Percentiles rank a stretch among this genome's conserved stretches.
Evolutionary conservation across 2,797 vertebrate genomes (phyloP).

Genomic region (Discoglossus pictus): DNA sequence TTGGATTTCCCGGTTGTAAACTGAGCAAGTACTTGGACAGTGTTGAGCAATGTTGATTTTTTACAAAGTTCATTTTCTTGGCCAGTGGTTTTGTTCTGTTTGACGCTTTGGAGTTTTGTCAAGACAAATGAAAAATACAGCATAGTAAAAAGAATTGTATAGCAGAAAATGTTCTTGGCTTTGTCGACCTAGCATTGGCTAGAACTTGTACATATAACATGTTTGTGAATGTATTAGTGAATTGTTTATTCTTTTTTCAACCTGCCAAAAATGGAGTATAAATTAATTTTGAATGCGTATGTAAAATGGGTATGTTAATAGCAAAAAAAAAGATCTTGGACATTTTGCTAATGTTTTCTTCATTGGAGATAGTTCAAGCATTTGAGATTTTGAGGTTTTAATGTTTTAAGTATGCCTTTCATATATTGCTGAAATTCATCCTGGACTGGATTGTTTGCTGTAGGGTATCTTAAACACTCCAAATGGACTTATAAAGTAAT

Average conservation of each 20-base stretch:
- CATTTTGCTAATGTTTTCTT: too few species aligned
- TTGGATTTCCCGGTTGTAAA: slow-evolving; percentile 64
- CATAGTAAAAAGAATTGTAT: slow-evolving; percentile 64
- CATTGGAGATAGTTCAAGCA: too few species aligned
- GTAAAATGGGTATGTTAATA: slow-evolving; percentile 33
- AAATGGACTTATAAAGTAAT: too few species aligned
- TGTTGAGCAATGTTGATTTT: slow-evolving; percentile 54
- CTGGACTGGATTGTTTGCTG: too few species aligned
- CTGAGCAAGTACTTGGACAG: slow-evolving; percentile 52
- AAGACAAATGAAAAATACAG: slow-evolving; percentile 60
- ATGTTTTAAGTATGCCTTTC: too few species aligned
- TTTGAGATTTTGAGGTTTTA: too few species aligned
- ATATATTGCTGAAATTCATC: too few species aligned
- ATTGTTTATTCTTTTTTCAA: slow-evolving; percentile 68
- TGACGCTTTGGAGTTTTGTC: slow-evolving; percentile 67
- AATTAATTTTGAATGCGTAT: slow-evolving; percentile 60
- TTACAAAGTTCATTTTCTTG: slow-evolving; percentile 58
- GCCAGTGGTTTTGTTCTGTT: slow-evolving; percentile 63
- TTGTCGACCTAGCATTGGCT: not conserved
- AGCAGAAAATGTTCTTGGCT: slow-evolving; percentile 86
- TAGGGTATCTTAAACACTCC: too few species aligned
- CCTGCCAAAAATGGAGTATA: slow-evolving; percentile 61
- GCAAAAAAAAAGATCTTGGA: too few species aligned
- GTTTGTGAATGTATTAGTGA: slow-evolving; percentile 61
- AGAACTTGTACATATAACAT: too few species aligned